These are phyloP conservation scores for Adoxophyes honmai DNA, from an alignment of 1,140 invertebrate genomes.

Conservation along the genomic window DNA sequence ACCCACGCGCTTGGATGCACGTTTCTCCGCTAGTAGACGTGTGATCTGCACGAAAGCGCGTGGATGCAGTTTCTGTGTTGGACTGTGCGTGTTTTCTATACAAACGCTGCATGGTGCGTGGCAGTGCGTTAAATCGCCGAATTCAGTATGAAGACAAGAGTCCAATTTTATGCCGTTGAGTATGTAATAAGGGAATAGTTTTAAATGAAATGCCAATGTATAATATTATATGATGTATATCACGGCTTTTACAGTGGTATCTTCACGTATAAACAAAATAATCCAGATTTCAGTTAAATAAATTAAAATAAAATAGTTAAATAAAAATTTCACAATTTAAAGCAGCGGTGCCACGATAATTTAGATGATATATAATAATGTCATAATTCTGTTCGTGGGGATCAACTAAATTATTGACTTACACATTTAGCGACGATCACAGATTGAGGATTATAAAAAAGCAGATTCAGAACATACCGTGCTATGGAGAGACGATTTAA, in stretches of 20 bases:
- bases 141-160: too few species aligned
- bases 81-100: too few species aligned
- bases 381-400: slow-evolving; percentile 49
- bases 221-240: slow-evolving; percentile 75
- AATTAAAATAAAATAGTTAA: slow-evolving; percentile 72
- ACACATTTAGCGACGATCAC: slow-evolving; percentile 74
- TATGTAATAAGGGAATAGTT: too few species aligned
- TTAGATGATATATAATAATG: slow-evolving; percentile 50
- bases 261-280: slow-evolving; percentile 73
- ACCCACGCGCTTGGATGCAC: too few species aligned
- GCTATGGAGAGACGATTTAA: slow-evolving; percentile 71
- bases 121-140: too few species aligned
- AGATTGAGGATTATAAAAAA: slow-evolving; percentile 76
- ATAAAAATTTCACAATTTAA: slow-evolving; percentile 68
- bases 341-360: slow-evolving; percentile 63
- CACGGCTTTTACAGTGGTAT: slow-evolving; percentile 74
- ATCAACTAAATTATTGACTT: slow-evolving; percentile 67
- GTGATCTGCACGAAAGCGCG: too few species aligned
- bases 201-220: slow-evolving; percentile 64
- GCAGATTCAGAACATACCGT: slow-evolving; percentile 73
- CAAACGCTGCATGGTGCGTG: too few species aligned
- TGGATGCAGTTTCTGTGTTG: too few species aligned
- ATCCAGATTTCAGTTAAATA: slow-evolving; percentile 68
- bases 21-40: too few species aligned
- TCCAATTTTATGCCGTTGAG: too few species aligned